Evolutionary conservation across 2,888 invertebrate species (phyloP).

Genomic region (Drosophila incognita): DNA sequence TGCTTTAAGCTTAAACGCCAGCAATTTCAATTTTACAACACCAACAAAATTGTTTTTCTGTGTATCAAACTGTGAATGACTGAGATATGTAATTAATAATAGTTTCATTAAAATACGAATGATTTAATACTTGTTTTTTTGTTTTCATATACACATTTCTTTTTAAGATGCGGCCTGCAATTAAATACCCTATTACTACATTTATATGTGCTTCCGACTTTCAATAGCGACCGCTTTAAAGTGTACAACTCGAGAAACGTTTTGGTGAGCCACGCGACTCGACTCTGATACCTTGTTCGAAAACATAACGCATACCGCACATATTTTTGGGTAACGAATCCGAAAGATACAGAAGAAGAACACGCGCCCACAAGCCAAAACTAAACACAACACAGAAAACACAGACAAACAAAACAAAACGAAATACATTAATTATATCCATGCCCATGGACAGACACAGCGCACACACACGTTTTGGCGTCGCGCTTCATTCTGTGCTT

Average conservation of each 20-base stretch:
- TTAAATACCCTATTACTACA: background rate
- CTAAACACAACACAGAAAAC: conserved; percentile 22
- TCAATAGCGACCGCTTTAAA: conserved; percentile 1
- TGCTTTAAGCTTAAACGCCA: background rate
- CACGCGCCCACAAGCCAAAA: conserved; percentile 41
- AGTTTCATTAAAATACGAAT: background rate
- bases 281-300: conserved; percentile 7
- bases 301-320: conserved; percentile 53
- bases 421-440: conserved; percentile 27
- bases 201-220: background rate
- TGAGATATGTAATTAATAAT: background rate
- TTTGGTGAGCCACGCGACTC: conserved; percentile 13
- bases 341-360: conserved; percentile 34
- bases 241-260: conserved; percentile 6
- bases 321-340: conserved; percentile 53
- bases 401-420: conserved; percentile 13
- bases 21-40: background rate
- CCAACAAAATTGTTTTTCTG: conserved; percentile 1
- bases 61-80: background rate
- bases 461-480: conserved; percentile 29
- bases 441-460: conserved; percentile 25
- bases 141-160: background rate
- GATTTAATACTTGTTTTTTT: background rate
- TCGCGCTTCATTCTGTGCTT: conserved; percentile 40
- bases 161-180: background rate